Evolutionary conservation across 2,888 invertebrate genomes (phyloP).

Genomic region (Troilus luridus): DNA sequence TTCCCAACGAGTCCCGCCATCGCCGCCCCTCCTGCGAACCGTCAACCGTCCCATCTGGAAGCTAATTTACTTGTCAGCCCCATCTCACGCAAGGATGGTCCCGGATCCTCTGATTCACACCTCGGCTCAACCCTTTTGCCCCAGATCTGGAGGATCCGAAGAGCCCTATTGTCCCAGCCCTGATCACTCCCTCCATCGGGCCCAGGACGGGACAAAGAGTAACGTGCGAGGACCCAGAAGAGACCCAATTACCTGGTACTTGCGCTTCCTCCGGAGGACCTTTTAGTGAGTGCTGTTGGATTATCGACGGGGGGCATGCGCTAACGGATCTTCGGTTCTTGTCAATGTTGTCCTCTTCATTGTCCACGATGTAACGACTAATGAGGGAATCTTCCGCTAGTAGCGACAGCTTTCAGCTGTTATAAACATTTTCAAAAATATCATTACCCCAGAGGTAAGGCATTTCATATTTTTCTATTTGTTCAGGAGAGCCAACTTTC

Average conservation of each 20-base stretch:
- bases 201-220: not conserved
- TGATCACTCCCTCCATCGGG: not conserved
- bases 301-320: constrained; percentile 32
- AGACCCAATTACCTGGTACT: constrained; percentile 13
- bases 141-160: constrained; percentile 28
- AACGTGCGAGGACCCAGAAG: constrained; percentile 14
- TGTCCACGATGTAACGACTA: not conserved
- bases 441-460: too few species aligned
- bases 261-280: constrained; percentile 13
- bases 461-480: too few species aligned
- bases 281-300: not conserved
- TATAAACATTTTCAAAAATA: not conserved
- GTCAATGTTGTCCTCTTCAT: not conserved
- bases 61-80: constrained; percentile 30
- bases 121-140: constrained; percentile 32
- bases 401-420: not conserved
- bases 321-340: constrained; percentile 24
- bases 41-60: constrained; percentile 15
- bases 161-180: not conserved
- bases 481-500: too few species aligned
- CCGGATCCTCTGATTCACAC: constrained; percentile 14
- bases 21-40: not conserved
- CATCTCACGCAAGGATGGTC: constrained; percentile 21
- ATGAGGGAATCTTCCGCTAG: not conserved
- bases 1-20: not conserved